A percentile compares a stretch with the other conserved stretches of the same genome.
Conservation (phyloP, 2,113 vertebrate species). For the Psettodes erumei region DNA sequence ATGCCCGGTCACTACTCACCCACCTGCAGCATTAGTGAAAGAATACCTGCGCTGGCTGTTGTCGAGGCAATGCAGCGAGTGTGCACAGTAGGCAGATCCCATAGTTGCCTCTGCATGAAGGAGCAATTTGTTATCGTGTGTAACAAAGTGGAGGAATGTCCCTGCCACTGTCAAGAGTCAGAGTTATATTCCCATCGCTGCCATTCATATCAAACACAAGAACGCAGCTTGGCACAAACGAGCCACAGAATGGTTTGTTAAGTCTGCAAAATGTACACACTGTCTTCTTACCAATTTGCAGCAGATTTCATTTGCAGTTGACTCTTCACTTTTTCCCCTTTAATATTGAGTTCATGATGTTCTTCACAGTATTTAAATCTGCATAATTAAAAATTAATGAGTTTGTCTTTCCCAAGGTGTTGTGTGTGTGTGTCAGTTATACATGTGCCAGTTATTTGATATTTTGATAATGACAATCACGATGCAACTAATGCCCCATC, state of each 20-base stretch:
- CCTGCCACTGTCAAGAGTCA: slow-evolving; percentile 30
- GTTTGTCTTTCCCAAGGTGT: slow-evolving; percentile 27
- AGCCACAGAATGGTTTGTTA: slow-evolving; percentile 14
- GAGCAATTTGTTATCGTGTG: slow-evolving; percentile 42
- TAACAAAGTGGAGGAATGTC: slow-evolving; percentile 42
- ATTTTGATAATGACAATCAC: slow-evolving; percentile 6
- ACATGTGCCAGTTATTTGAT: slow-evolving; percentile 13
- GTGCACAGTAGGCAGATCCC: slow-evolving; percentile 52
- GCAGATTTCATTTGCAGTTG: slow-evolving; percentile 9
- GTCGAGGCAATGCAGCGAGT: slow-evolving; percentile 40
- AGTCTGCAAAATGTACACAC: neutral
- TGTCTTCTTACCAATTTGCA: neutral
- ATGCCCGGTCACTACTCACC: slow-evolving; percentile 28
- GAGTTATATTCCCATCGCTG: slow-evolving; percentile 34
- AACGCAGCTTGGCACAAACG: slow-evolving; percentile 9
- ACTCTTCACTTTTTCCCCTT: slow-evolving; percentile 1
- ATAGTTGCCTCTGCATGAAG: slow-evolving; percentile 38
- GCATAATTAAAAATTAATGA: slow-evolving; percentile 31
- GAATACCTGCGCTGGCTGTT: slow-evolving; percentile 40
- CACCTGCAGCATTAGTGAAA: slow-evolving; percentile 32
- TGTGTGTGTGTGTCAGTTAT: neutral
- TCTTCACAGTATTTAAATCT: slow-evolving; percentile 22
- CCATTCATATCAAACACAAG: slow-evolving; percentile 34
- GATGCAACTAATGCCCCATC: slow-evolving; percentile 19
- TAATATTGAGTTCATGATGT: slow-evolving; percentile 11